phyloP scores from a whole-genome alignment of 2,797 vertebrate genomes.

The Rhadinocentrus ornatus region DNA sequence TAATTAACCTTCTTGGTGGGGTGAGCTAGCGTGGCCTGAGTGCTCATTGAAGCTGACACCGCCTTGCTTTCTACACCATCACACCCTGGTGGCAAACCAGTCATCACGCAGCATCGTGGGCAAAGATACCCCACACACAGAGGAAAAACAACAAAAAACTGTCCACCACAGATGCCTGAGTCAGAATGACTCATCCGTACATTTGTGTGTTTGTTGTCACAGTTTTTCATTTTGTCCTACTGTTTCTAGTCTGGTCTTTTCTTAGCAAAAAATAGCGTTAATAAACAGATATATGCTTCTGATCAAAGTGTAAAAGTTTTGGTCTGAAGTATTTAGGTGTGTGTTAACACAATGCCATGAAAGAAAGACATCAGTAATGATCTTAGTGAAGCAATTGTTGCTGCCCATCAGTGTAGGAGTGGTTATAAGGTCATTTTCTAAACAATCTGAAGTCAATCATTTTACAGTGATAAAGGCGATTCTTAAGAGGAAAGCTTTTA shows the following conservation, averaged over 20 bases:
- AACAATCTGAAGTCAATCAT: too few relatives aligned
- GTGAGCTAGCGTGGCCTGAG: slow-evolving; percentile 47
- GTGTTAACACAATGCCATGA: too few relatives aligned
- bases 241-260: slow-evolving; percentile 21
- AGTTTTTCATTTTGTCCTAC: slow-evolving; percentile 35
- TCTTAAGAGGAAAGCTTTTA: too few relatives aligned
- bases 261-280: slow-evolving; percentile 25
- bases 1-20: slow-evolving; percentile 74
- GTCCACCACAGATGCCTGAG: slow-evolving; percentile 31
- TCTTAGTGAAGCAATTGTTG: too few relatives aligned
- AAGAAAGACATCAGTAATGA: too few relatives aligned
- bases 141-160: slow-evolving; percentile 2
- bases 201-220: slow-evolving; percentile 49
- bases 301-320: too few relatives aligned
- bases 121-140: slow-evolving; percentile 39
- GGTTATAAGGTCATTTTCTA: too few relatives aligned
- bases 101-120: slow-evolving; percentile 30
- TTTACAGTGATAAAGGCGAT: too few relatives aligned
- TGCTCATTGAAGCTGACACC: slow-evolving; percentile 33
- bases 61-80: slow-evolving; percentile 34
- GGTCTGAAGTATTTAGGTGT: too few relatives aligned
- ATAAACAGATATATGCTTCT: not conserved
- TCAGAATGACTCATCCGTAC: slow-evolving; percentile 61
- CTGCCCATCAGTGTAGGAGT: too few relatives aligned
- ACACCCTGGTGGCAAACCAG: slow-evolving; percentile 28